Percentiles rank a stretch among this genome's conserved stretches.
Evolutionary conservation across 2,888 invertebrate species (phyloP).

Genomic region (Agriopis leucophaearia): DNA sequence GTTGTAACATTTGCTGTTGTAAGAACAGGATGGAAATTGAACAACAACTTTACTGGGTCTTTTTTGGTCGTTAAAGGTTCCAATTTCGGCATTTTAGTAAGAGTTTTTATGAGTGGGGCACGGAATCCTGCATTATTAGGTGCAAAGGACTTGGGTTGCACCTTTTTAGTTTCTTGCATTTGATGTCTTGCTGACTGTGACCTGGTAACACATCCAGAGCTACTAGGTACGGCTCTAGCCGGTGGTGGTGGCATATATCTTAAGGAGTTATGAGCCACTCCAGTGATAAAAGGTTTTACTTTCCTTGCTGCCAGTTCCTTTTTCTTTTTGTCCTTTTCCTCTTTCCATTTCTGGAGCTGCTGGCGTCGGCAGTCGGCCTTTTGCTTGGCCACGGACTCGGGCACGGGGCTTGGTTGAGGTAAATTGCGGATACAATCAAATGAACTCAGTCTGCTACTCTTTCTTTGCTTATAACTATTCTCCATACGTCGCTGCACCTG

Average conservation of each 20-base stretch:
- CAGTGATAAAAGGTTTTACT: constrained; percentile 75
- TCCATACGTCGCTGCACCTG: constrained; percentile 71
- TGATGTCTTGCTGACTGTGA: constrained; percentile 62
- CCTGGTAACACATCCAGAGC: constrained; percentile 72
- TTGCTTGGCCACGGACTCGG: constrained; percentile 48
- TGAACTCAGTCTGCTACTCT: constrained; percentile 62
- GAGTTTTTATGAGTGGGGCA: constrained; percentile 66
- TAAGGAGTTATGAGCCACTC: constrained; percentile 62
- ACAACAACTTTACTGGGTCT: constrained; percentile 34
- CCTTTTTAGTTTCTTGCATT: constrained; percentile 38
- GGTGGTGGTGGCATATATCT: constrained; percentile 70
- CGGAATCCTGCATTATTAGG: constrained; percentile 84
- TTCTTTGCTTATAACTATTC: constrained; percentile 61
- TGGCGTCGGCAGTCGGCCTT: constrained; percentile 67
- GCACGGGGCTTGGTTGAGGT: constrained; percentile 49
- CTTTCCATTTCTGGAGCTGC: constrained; percentile 77
- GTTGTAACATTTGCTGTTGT: constrained; percentile 43
- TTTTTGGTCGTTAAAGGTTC: constrained; percentile 50
- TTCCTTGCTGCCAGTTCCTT: constrained; percentile 65
- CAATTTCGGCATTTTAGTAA: constrained; percentile 55
- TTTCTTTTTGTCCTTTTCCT: constrained; percentile 74
- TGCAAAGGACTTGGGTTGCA: constrained; percentile 74
- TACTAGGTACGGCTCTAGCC: constrained; percentile 60
- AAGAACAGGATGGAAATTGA: constrained; percentile 57
- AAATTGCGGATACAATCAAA: constrained; percentile 72